Conservation (phyloP, 1,140 invertebrate species). For the Drosophila obscura region DNA sequence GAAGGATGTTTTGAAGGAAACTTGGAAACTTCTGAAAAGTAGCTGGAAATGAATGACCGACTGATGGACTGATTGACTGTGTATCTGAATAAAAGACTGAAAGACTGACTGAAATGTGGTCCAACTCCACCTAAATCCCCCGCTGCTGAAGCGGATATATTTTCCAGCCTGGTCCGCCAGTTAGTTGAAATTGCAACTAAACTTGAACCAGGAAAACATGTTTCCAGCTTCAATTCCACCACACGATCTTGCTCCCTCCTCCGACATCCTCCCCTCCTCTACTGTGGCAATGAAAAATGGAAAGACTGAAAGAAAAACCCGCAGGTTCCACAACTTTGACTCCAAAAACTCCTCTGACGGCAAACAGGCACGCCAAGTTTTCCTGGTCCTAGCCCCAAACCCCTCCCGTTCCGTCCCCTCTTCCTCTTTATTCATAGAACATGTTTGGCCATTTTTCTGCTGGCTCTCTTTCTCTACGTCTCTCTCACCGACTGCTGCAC, state of each 20-base stretch:
- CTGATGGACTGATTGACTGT: slow-evolving; percentile 27
- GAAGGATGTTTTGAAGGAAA: slow-evolving; percentile 44
- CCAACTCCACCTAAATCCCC: neutral
- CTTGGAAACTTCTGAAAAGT: slow-evolving; percentile 29
- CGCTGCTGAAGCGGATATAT: slow-evolving; percentile 55
- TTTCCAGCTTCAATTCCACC: slow-evolving; percentile 42
- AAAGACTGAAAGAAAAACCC: slow-evolving; percentile 33
- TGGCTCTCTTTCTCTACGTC: slow-evolving; percentile 27
- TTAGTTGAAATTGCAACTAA: slow-evolving; percentile 60
- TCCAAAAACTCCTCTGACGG: slow-evolving; percentile 35
- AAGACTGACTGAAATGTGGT: slow-evolving; percentile 27
- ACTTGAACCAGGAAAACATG: slow-evolving; percentile 70
- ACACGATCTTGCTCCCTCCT: neutral
- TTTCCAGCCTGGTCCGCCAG: slow-evolving; percentile 37
- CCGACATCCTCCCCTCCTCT: neutral
- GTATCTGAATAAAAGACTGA: neutral
- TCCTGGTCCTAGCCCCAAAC: slow-evolving; percentile 34
- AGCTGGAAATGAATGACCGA: slow-evolving; percentile 48
- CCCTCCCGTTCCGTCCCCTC: neutral
- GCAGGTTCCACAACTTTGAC: slow-evolving; percentile 52
- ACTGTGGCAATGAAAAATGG: slow-evolving; percentile 65
- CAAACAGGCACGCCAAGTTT: slow-evolving; percentile 75
- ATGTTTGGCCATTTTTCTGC: slow-evolving; percentile 79
- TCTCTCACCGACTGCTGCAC: slow-evolving; percentile 29
- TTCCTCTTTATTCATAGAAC: slow-evolving; percentile 70